phyloP scores from a whole-genome alignment of 2,888 invertebrate species.

The Cosmia pyralina region DNA sequence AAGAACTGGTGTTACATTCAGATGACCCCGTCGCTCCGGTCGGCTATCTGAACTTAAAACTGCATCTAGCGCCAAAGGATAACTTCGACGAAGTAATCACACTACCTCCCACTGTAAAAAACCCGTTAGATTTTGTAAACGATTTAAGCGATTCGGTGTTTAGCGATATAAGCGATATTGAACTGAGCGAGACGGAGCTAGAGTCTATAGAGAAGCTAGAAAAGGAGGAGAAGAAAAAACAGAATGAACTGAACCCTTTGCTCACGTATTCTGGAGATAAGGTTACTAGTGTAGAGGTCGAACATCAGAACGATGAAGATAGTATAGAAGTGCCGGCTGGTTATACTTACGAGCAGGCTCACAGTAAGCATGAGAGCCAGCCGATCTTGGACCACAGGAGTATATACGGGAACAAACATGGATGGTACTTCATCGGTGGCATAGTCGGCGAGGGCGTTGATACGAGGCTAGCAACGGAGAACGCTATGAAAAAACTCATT shows the following conservation, averaged over 20 bases:
- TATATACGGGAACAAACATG: slow-evolving; percentile 92
- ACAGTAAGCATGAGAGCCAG: slow-evolving; percentile 89
- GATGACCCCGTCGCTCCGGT: slow-evolving; percentile 98
- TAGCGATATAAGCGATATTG: slow-evolving; percentile 92
- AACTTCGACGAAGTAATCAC: slow-evolving; percentile 79
- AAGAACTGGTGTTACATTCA: slow-evolving; percentile 96
- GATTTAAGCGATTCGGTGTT: slow-evolving; percentile 92
- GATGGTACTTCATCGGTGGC: slow-evolving; percentile 96
- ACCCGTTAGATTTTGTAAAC: slow-evolving; percentile 90
- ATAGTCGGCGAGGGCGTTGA: slow-evolving; percentile 93
- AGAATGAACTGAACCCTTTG: slow-evolving; percentile 84
- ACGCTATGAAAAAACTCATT: slow-evolving; percentile 94
- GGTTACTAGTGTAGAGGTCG: slow-evolving; percentile 71
- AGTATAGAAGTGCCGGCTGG: slow-evolving; percentile 72
- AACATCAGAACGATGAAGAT: slow-evolving; percentile 77
- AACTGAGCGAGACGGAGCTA: slow-evolving; percentile 91
- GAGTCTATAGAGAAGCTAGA: slow-evolving; percentile 90
- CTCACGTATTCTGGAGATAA: slow-evolving; percentile 81
- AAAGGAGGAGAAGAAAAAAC: slow-evolving; percentile 85
- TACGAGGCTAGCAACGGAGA: slow-evolving; percentile 91
- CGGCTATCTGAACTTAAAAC: slow-evolving; percentile 97
- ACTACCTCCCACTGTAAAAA: slow-evolving; percentile 88
- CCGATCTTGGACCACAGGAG: slow-evolving; percentile 91
- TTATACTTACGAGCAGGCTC: slow-evolving; percentile 84
- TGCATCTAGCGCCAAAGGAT: slow-evolving; percentile 94